A percentile compares a stretch with the other conserved stretches of the same genome.
phyloP scores from a whole-genome alignment of 2,888 invertebrate genomes.

The Hyles lineata region DNA sequence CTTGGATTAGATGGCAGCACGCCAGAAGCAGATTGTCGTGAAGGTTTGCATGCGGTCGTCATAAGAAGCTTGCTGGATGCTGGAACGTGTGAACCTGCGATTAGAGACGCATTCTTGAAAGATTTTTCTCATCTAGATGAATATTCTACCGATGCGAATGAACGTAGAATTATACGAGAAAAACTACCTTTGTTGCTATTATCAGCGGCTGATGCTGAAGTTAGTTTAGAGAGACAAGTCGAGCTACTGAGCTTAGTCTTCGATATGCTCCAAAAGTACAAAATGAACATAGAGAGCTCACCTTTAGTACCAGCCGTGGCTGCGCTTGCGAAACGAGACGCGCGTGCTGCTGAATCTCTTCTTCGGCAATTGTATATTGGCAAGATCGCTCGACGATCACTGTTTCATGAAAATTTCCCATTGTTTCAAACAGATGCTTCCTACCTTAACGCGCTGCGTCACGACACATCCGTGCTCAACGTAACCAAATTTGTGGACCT shows the following conservation, averaged over 20 bases:
- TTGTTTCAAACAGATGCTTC: conserved; percentile 55
- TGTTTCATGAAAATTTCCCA: conserved; percentile 54
- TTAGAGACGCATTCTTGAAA: conserved; percentile 51
- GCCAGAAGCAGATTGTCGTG: conserved; percentile 54
- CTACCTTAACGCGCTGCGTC: conserved; percentile 62
- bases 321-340: conserved; percentile 43
- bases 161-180: conserved; percentile 45
- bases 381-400: conserved; percentile 54
- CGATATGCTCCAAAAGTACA: conserved; percentile 51
- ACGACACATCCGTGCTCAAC: conserved; percentile 51
- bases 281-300: conserved; percentile 41
- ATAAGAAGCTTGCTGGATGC: conserved; percentile 53
- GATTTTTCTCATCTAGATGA: conserved; percentile 55
- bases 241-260: conserved; percentile 43
- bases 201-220: conserved; percentile 36
- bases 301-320: conserved; percentile 46
- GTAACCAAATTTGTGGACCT: conserved; percentile 45
- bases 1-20: conserved; percentile 61
- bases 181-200: conserved; percentile 46
- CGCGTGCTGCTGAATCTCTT: conserved; percentile 39
- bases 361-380: conserved; percentile 50
- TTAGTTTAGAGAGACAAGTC: conserved; percentile 32
- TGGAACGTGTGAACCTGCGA: conserved; percentile 36
- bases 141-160: conserved; percentile 53
- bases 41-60: conserved; percentile 66